A percentile compares a stretch with the other conserved stretches of the same genome.
phyloP scores from a whole-genome alignment of 2,113 vertebrate species.

The Gavia stellata region DNA sequence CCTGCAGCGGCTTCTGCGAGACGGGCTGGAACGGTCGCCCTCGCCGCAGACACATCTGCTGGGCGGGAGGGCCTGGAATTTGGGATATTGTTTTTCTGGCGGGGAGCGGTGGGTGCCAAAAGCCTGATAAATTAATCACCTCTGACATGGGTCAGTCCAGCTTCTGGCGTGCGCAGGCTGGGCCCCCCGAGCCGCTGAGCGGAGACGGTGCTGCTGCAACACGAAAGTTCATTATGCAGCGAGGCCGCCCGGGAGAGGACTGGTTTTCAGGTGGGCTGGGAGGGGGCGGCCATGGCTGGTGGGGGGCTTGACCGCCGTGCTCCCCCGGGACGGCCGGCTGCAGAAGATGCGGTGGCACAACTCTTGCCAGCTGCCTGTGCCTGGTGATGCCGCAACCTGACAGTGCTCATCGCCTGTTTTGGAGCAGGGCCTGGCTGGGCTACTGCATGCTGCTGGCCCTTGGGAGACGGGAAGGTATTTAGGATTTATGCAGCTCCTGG shows the following conservation, averaged over 20 bases:
- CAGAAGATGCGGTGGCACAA: not conserved
- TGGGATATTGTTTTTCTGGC: conserved; percentile 61
- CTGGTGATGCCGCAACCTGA: not conserved
- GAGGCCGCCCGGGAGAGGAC: not conserved
- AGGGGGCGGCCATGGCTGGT: not conserved
- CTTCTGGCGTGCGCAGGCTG: conserved; percentile 28
- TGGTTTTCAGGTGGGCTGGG: fast-evolving
- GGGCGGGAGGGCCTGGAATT: conserved; percentile 57
- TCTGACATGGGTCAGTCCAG: conserved; percentile 60
- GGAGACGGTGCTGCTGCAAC: not conserved
- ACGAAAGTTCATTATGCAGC: not conserved
- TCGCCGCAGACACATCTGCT: conserved; percentile 54
- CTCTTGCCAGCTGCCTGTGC: not conserved
- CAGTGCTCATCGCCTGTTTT: not conserved
- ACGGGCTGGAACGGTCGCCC: not conserved
- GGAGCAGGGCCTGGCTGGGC: not conserved
- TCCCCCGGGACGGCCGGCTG: not conserved
- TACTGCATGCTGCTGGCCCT: not conserved
- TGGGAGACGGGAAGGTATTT: not conserved
- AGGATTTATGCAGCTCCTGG: not conserved
- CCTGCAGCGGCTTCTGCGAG: not conserved
- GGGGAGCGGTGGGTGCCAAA: conserved; percentile 47
- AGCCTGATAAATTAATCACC: conserved; percentile 66
- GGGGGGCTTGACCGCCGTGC: fast-evolving
- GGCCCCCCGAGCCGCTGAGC: not conserved